Evolutionary conservation across 1,140 invertebrate genomes (phyloP).

Genomic region (Drosophila burlai): DNA sequence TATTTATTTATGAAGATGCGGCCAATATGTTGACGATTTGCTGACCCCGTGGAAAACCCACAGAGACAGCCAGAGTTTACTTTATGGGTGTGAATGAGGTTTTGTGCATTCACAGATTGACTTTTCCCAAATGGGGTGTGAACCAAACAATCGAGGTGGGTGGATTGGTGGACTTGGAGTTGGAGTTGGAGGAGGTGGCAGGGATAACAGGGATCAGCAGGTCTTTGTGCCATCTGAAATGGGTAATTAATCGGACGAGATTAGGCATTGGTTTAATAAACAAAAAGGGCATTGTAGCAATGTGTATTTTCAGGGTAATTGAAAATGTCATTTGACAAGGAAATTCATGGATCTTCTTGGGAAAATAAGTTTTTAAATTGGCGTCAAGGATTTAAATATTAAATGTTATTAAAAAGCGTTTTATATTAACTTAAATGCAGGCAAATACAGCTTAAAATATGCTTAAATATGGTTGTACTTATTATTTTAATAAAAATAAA

Average conservation of each 20-base stretch:
- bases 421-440: background rate
- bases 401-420: too few species aligned
- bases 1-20: constrained; percentile 76
- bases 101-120: constrained; percentile 45
- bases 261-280: constrained; percentile 14
- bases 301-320: background rate
- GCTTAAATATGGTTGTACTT: too few species aligned
- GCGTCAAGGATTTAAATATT: background rate
- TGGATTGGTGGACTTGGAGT: background rate
- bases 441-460: background rate
- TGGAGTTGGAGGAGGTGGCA: background rate
- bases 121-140: constrained; percentile 44
- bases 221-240: constrained; percentile 30
- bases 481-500: too few species aligned
- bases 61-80: constrained; percentile 23
- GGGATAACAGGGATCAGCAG: constrained; percentile 36
- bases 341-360: background rate
- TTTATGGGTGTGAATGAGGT: constrained; percentile 51
- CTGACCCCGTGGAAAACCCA: constrained; percentile 42
- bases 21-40: constrained; percentile 80
- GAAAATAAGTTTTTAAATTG: background rate
- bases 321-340: background rate
- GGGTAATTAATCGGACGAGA: constrained; percentile 37
- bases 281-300: background rate
- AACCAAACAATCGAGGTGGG: constrained; percentile 15